Evolutionary conservation across 2,113 vertebrate species (phyloP).

Genomic region (Oreochromis spilurus): DNA sequence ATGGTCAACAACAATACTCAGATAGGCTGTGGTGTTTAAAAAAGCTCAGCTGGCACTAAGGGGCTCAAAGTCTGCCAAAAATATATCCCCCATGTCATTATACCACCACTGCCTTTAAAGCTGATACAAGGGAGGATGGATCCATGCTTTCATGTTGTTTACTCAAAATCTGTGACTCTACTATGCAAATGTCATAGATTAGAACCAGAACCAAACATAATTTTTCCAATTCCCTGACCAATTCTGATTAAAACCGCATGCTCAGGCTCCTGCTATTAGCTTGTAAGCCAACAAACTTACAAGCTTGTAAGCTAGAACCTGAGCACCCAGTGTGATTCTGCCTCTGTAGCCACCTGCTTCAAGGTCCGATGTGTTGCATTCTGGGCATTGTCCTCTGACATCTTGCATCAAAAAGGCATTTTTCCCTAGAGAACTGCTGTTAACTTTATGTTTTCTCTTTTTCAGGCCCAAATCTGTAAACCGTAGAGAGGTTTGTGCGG

Average conservation of each 20-base stretch:
- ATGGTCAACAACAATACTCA: not conserved
- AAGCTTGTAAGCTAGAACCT: not conserved
- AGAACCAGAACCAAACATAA: not conserved
- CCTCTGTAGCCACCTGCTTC: not conserved
- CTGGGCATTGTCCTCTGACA: not conserved
- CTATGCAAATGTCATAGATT: not conserved
- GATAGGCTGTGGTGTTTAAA: not conserved
- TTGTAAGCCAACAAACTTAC: not conserved
- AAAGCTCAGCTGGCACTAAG: not conserved
- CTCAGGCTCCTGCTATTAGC: not conserved
- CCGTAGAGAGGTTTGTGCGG: rapidly evolving
- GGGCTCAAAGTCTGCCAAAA: not conserved
- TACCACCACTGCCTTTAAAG: not conserved
- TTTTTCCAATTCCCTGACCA: not conserved
- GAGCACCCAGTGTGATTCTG: not conserved
- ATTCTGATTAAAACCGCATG: not conserved
- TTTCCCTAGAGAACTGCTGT: not conserved
- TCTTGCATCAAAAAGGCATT: not conserved
- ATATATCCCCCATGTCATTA: not conserved
- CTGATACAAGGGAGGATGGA: not conserved
- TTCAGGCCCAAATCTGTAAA: rapidly evolving
- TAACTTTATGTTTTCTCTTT: not conserved
- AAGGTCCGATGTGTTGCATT: rapidly evolving
- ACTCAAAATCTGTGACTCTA: not conserved
- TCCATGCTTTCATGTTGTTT: not conserved